Evolutionary conservation across 2,113 vertebrate species (phyloP).

Genomic region (Heterochromis multidens): DNA sequence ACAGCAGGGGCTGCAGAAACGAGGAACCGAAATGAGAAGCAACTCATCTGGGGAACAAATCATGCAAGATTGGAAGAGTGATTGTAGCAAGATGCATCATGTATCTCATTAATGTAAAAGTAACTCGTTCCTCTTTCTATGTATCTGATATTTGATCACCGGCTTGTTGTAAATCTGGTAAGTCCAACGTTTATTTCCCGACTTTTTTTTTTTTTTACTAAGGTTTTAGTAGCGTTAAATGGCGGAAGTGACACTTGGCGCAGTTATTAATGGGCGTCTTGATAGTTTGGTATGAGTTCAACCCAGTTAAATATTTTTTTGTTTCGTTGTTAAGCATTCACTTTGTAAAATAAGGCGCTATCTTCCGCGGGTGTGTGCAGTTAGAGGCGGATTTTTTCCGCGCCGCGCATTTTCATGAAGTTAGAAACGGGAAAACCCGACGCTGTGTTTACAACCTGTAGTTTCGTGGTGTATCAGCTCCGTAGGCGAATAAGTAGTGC

Average conservation of each 20-base stretch:
- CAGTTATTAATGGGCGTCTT: neutral
- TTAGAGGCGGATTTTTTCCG: neutral
- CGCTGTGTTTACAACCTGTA: neutral
- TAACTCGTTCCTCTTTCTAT: neutral
- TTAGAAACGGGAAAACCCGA: neutral
- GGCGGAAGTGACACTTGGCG: constrained; percentile 22
- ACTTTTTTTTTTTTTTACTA: neutral
- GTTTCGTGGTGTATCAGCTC: neutral
- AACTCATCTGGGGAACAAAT: constrained; percentile 1
- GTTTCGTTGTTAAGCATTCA: neutral
- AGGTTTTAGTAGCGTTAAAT: neutral
- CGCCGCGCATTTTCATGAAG: neutral
- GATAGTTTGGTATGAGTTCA: neutral
- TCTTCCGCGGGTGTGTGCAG: neutral
- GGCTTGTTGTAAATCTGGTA: constrained; percentile 1
- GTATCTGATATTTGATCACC: neutral
- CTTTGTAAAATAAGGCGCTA: neutral
- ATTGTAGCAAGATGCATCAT: neutral
- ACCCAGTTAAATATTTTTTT: neutral
- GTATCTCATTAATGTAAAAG: neutral
- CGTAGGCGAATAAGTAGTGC: neutral
- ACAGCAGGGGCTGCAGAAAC: constrained; percentile 12
- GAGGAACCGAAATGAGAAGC: constrained; percentile 66
- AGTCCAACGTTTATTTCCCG: neutral
- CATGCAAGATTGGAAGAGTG: neutral